These are phyloP conservation scores for Glyphotaelius pellucidus DNA, from an alignment of 2,888 invertebrate genomes.

Conservation along the genomic window DNA sequence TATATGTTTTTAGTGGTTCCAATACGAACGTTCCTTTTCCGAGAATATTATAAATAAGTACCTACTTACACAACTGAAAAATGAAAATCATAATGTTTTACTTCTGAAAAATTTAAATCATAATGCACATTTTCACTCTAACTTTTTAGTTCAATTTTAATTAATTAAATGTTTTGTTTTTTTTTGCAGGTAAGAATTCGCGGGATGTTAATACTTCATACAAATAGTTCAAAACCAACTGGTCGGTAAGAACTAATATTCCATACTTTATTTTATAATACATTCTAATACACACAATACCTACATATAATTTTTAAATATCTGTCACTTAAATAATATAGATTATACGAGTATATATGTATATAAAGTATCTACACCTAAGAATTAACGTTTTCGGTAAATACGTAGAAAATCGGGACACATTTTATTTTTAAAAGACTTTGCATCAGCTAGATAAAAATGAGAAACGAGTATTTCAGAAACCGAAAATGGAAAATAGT, in stretches of 20 bases:
- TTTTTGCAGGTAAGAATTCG: slow-evolving; percentile 7
- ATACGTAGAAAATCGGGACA: no score
- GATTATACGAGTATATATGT: background rate
- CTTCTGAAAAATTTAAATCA: no score
- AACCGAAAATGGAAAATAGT: no score
- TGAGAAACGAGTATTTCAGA: no score
- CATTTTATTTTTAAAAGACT: no score
- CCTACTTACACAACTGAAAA: background rate
- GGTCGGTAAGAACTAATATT: background rate
- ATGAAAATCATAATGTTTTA: no score
- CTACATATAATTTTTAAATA: background rate
- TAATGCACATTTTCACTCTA: no score
- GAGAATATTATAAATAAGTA: background rate
- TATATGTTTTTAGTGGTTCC: background rate
- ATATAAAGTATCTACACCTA: no score
- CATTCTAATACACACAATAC: background rate
- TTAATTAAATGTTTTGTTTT: background rate
- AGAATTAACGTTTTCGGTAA: no score
- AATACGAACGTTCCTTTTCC: background rate
- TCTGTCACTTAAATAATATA: background rate
- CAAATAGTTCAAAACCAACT: background rate
- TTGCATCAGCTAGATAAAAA: no score
- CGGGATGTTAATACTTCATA: background rate
- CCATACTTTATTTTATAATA: background rate
- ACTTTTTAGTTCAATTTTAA: background rate